Evolutionary conservation across 1,140 invertebrate genomes (phyloP), one percentile per base, ranked within the genome.

Genomic region (Eumaeus atala): DNA sequence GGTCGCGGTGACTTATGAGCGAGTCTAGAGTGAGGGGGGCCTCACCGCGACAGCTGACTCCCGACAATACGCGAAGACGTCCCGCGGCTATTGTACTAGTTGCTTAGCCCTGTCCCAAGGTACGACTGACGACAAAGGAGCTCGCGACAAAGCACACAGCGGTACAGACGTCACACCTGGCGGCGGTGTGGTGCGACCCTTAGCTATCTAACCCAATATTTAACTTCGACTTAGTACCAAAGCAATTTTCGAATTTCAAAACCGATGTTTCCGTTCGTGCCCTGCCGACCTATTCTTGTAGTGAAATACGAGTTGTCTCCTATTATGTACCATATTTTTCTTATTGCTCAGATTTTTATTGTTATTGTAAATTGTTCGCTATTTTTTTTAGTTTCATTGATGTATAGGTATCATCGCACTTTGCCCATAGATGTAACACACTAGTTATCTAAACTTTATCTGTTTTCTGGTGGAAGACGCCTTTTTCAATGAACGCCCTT

Each of bases 21-120:
- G 59, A 56, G 57, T 65, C 67, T 50, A 48, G 56, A 38, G 50
- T 42, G 48, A 69, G 65, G 66, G 21, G 72, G 67, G 70, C 63
- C 64, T 9, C 59, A 67, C 59, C 59, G 66, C 75, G 80, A 74
- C 82, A 86, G 82, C 80, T 84, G 80, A 86, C 66, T 70, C 61
- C 59, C 71, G 67, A 84, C 78, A 86, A 84, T 78, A 54, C 71
- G 60, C 67, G 82, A 86, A 86, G 83, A 86, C 78, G 78, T 79
- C 78, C 75, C 78, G 78, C 67, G 69, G 72, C 72, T 65, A 75
- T 86, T 86, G 83, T 84, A 59, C 63, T 66, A 64, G 64, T 63
- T 56, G 48, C 48, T 47, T 48, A 55, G 48, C 44, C 64, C 55
- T n/a, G n/a, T n/a, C n/a, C n/a, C n/a, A n/a, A n/a, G n/a, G n/a